Base-by-base conservation (phyloP, 2,888 invertebrate species). In the Amiota minor region DNA sequence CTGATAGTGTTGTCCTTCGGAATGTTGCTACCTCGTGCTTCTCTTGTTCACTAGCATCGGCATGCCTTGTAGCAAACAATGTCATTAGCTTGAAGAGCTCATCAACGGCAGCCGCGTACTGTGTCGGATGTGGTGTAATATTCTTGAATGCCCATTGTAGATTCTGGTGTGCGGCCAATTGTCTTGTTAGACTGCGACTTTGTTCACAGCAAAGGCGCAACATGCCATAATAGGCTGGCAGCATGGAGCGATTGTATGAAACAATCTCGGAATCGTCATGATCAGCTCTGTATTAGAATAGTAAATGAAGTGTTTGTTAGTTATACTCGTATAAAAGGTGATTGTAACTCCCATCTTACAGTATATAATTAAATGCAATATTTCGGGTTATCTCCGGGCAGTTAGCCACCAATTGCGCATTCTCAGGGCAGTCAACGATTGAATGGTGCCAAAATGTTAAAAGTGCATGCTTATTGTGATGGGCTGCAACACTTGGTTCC, bases 81-180 rank as follows among this genome's bases (percentile, higher is more conserved):
- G 95, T 94, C 92, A 98, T 97, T 84, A 98, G 90, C 91, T 97
- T 95, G 82, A 97, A 95, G 77, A 98, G 89, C 88, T 98, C 98
- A 81, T 97, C 97, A 1, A 97, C 97, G 18, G 97, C 97, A 91
- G 93, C 93, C 18, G 96, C 94, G 91, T 98, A 98, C 82, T 98
- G 95, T 23, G 96, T 96, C 9, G 97, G 96, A 90, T 97, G 97
- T n/a, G 97, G 97, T 49, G 97, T 96, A 78, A 98, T 97, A 90
- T 98, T 98, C 86, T 97, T 95, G 90, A 98, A 98, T 45, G 98
- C 98, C 98, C 98, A 98, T 88, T 97, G 96, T 61, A 98, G 93
- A 91, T 98, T 98, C 90, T 98, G 97, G 91, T 98, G 98, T 80
- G 94, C 94, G 0, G 97, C 96, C 72, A 98, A 91, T 85, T 95